Evolutionary conservation across 1,140 invertebrate species (phyloP).

Genomic region (Agrypnia vestita): DNA sequence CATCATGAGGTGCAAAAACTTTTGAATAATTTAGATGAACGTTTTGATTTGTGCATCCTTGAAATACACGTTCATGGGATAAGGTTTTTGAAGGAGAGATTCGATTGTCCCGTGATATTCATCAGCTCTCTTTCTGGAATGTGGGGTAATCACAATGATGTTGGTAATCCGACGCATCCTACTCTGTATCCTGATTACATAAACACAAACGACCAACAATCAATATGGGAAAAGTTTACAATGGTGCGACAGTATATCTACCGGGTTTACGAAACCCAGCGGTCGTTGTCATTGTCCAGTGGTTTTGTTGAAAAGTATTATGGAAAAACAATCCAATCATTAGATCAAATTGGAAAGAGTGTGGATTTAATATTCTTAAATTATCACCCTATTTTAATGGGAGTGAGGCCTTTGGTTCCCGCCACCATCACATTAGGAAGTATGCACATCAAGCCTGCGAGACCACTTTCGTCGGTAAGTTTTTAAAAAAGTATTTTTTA

Average conservation of each 20-base stretch:
- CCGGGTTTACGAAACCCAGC: conserved; percentile 56
- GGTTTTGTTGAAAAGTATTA: conserved; percentile 61
- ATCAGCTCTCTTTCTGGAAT: conserved; percentile 64
- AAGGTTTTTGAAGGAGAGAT: conserved; percentile 64
- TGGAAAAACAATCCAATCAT: conserved; percentile 59
- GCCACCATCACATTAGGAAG: conserved; percentile 70
- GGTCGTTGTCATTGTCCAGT: conserved; percentile 54
- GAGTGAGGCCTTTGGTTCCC: conserved; percentile 69
- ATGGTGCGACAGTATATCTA: conserved; percentile 8
- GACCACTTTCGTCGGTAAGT: conserved; percentile 62
- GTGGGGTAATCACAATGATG: conserved; percentile 50
- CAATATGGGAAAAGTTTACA: not conserved
- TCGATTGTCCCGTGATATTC: conserved; percentile 66
- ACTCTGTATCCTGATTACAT: conserved; percentile 52
- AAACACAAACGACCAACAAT: not conserved
- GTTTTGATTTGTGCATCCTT: conserved; percentile 65
- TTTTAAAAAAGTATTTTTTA: too few species aligned
- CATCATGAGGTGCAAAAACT: conserved; percentile 61
- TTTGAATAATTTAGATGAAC: conserved; percentile 60
- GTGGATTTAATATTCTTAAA: conserved; percentile 73
- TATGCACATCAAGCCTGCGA: conserved; percentile 65
- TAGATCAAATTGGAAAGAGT: conserved; percentile 65
- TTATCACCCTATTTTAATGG: conserved; percentile 68
- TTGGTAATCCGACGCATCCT: conserved; percentile 69
- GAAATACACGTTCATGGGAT: conserved; percentile 61